Evolutionary conservation across 2,888 invertebrate genomes (phyloP), one percentile per base, ranked within the genome.

Genomic region (Mimas tiliae): DNA sequence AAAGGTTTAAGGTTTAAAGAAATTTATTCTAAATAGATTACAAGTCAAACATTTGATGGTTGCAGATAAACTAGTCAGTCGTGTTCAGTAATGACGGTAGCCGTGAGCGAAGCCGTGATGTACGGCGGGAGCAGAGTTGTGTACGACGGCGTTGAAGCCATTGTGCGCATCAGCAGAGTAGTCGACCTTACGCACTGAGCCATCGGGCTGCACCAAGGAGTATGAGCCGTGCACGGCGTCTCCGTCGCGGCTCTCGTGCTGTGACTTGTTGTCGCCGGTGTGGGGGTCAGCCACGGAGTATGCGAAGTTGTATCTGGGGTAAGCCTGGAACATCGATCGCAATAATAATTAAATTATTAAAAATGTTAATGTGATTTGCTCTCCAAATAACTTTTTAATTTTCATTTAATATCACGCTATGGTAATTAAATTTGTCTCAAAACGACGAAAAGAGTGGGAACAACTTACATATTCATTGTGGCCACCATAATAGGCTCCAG

Each of bases 181-280:
- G 75, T 94, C 93, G 64, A 94, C 94, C 70, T 94, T 94, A 80
- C 94, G 91, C 66, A 94, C 86, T 78, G 94, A 83, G 70, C 88
- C 94, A 62, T 94, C 94, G 65, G 94, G 94, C 79, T 95, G 94
- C 72, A 93, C 93, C 64, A 95, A 85, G 42, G 93, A 93, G 86
- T 95, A 95, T 83, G 93, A 94, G 50, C 95, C 95, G 79, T 94
- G 94, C 62, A 95, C 95, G 62, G 87, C 83, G 79, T 94, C 94
- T 27, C 94, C 94, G 72, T 94, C 94, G 76, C 91, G 88, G 78
- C 81, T 82, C 81, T 94, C 94, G 77, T 93, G 91, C 84, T 94
- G 94, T 62, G 87, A 86, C 83, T 94, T 94, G 84, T 94, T 93
- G 86, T 94, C 94, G 48, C 94, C 95, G 72, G 94, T 94, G 78